Evolutionary conservation across 2,113 vertebrate species (phyloP), one percentile per base, ranked within the genome.

Genomic region (Etia nguti): DNA sequence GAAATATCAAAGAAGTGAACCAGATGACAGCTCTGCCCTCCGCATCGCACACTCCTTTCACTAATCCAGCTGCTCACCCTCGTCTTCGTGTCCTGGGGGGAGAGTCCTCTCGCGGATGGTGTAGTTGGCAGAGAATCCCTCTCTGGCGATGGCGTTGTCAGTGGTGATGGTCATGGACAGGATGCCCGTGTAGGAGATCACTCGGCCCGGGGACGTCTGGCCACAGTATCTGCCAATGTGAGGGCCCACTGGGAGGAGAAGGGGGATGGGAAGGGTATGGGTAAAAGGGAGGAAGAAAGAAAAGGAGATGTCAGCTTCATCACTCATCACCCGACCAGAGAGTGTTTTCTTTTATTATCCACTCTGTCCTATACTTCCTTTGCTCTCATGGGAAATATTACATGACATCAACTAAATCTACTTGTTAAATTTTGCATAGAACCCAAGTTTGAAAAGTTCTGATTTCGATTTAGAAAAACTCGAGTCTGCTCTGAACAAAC

Each of bases 51-150:
- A 6, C 1, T 4, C 34, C 29, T 26, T 24, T 38, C 82, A 20
- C 62, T 62, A 5, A 56, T 59, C 80, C 87, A 54, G 79, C 38
- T 59, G 62, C 97, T 97, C 94, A 99, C 98, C 98, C 96, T 98
- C 96, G 0, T 90, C 88, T 1, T 87, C 62, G 54, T 90, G 88
- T 22, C 92, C 93, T 6, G 50, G 84, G 29, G 97, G 97, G 55
- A 97, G 87, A 18, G 91, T 97, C 93, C 96, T 97, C 89, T 98
- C 97, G 0, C 97, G 92, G 87, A 99, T 96, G 2, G 97, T 98
- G 96, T 99, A 99, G 96, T 98, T 99, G 82, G 98, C 98, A 6
- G 97, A 98, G 96, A 99, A 99, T 13, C 99, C 99, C 90, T 99
- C 98, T 91, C 96, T 98, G 83, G 98, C 97, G 82, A 99, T 99